These are phyloP conservation scores for Tiliacea aurago DNA, from an alignment of 2,888 invertebrate species.

Conservation along the genomic window DNA sequence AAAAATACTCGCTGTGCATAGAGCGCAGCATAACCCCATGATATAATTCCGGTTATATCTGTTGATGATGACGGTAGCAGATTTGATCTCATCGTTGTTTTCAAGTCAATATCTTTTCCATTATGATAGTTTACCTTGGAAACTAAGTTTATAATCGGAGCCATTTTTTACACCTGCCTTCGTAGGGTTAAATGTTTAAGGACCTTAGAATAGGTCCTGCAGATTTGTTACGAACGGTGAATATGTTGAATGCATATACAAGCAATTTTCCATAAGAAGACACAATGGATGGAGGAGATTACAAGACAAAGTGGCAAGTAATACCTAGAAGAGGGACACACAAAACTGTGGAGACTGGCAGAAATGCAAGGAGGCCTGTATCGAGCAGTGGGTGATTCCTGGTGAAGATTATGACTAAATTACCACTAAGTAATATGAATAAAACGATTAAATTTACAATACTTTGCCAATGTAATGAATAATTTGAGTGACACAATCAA, in stretches of 20 bases:
- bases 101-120: background rate
- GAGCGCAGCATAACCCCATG: slow-evolving; percentile 10
- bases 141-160: background rate
- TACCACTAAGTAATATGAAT: background rate
- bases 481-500: slow-evolving; percentile 47
- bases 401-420: background rate
- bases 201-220: background rate
- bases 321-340: background rate
- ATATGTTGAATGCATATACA: background rate
- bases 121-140: background rate
- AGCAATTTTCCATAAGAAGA: background rate
- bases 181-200: background rate
- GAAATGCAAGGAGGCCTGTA: background rate
- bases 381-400: background rate
- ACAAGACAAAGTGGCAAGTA: background rate
- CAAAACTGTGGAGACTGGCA: background rate
- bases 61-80: slow-evolving; percentile 4
- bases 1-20: slow-evolving; percentile 10
- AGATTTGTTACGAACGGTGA: background rate
- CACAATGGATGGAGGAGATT: background rate
- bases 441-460: background rate
- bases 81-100: slow-evolving; percentile 29
- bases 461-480: slow-evolving; percentile 26
- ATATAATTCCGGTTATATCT: slow-evolving; percentile 20
- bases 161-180: background rate